Evolutionary conservation across 2,888 invertebrate genomes (phyloP), one percentile per base, ranked within the genome.

Genomic region (Amphimallon solstitiale): DNA sequence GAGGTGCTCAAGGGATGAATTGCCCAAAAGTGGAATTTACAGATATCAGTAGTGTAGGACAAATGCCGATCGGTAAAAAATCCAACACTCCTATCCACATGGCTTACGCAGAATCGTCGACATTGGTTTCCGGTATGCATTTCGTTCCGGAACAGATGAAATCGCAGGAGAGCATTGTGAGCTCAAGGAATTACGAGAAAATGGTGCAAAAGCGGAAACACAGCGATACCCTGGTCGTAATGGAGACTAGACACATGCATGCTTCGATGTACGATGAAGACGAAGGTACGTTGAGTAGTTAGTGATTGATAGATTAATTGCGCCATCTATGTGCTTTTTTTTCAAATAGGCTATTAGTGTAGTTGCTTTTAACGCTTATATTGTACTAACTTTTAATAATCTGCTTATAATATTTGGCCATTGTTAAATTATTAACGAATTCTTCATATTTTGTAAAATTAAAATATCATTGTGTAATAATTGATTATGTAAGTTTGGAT

Each of bases 231-330:
- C 72, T 81, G 45, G 75, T 83, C 19, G 80, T 82, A 21, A 79
- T 83, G 79, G 82, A 83, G 68, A 77, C 79, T 6, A 76, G 78
- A 65, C 80, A 81, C 65, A 76, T 80, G 74, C 80, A 81, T 68
- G 29, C 2, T 1, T 29, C 29, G 29, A 29, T 74, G 79, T 21
- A 79, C 65, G 81, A 81, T 70, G 82, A 81, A 68, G 81, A 80
- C 48, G 80, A 81, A 74, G 82, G 80, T 80, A 73, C 62, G 75
- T 75, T 54, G 43, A 60, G 17, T 66, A 51, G 62, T 59, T 64
- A 59, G 49, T 52, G 9, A 6, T 34, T 43, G 9, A n/a, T 23
- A 43, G 46, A 9, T 65, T 48, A 59, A 23, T 61, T n/a, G 38
- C 21, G 46, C 52, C 43, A 29, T 38, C 45, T 1, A 17, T 45